Conservation (phyloP, 2,113 vertebrate species). For the Promerops cafer region DNA sequence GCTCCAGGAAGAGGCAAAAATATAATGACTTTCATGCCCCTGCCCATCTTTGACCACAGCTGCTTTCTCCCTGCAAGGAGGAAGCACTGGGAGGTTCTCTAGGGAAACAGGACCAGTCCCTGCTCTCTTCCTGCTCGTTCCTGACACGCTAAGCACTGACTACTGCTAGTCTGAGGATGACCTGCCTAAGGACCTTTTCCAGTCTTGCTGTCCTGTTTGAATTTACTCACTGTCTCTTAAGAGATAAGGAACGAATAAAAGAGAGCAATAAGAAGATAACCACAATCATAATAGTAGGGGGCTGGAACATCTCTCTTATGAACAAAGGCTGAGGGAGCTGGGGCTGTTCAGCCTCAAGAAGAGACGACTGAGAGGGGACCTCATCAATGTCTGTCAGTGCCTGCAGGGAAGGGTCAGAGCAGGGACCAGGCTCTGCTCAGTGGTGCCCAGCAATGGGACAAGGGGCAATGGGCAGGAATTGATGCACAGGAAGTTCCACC, state of each 20-base stretch:
- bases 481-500: background rate
- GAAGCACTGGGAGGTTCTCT: background rate
- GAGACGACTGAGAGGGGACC: fast-evolving
- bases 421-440: background rate
- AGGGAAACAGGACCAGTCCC: background rate
- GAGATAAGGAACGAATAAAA: background rate
- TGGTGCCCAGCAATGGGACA: background rate
- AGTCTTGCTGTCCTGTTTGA: background rate
- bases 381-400: background rate
- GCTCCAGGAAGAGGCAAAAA: background rate
- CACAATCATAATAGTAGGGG: background rate
- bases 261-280: background rate
- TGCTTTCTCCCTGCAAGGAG: background rate
- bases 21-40: background rate
- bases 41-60: background rate
- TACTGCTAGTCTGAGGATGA: background rate
- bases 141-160: background rate
- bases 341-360: fast-evolving
- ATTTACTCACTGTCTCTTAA: background rate
- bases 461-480: fast-evolving
- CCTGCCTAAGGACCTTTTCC: background rate
- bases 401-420: background rate
- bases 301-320: background rate
- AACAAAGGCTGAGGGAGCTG: background rate
- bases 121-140: background rate